Base-by-base conservation (phyloP, 2,113 vertebrate species). In the Quiscalus mexicanus region DNA sequence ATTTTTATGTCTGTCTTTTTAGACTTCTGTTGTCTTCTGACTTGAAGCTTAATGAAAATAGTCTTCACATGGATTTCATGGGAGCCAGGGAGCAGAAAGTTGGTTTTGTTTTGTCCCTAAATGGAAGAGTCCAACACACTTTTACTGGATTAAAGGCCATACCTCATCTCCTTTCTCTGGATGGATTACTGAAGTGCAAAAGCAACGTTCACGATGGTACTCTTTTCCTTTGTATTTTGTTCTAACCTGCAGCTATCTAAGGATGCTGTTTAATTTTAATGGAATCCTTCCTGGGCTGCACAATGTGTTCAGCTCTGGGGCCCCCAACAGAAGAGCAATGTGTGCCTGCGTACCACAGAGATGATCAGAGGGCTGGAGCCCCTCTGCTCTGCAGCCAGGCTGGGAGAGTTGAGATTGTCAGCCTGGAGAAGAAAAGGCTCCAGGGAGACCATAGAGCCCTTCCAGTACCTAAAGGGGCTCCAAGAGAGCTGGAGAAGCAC, bases 21-120 rank as follows among this genome's bases (percentile, higher is more conserved):
- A 99, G 99, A 77, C 42, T 98, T 74, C 92, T 97, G 52, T 23
- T 98, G 18, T 95, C 95, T 94, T 98, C 98, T 75, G 97, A 95
- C 59, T 92, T 97, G 41, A 97, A 97, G 78, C 65, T 98, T 42
- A 97, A 95, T 60, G 97, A 95, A 33, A 91, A 95, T 28, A 81
- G 92, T 12, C 50, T 98, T 41, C 60, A 69, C 1, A 1, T 98
- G 49, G 75, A 94, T 63, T 64, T 98, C 64, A 30, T 35, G 70
- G 97, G 93, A 53, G 74, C 92, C 6, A 92, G 76, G 24, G 95
- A 96, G 45, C 74, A 69, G 69, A 96, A 94, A 84, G 80, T 15
- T 27, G 97, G 97, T 37, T 80, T 97, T 37, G 81, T 92, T 82
- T 79, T 98, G 76, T 95, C 96, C 39, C 45, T 99, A 42, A 95